These are phyloP conservation scores for Bos javanicus DNA, from an alignment of 2,113 vertebrate species.

Conservation along the genomic window DNA sequence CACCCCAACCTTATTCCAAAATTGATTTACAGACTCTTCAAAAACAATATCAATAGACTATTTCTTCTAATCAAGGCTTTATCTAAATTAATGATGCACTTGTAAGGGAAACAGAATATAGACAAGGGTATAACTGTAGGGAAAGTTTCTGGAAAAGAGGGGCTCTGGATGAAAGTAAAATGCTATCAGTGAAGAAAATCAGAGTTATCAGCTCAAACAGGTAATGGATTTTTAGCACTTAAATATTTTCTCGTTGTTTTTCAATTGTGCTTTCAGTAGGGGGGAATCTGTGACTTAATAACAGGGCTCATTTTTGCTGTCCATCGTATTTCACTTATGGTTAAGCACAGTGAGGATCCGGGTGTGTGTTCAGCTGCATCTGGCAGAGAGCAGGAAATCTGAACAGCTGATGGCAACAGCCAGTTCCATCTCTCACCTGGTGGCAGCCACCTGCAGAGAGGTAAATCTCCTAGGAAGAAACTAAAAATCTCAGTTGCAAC, in stretches of 20 bases:
- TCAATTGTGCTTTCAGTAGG: conserved; percentile 31
- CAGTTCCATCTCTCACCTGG: conserved; percentile 22
- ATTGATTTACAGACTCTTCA: not conserved
- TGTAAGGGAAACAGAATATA: not conserved
- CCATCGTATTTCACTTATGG: conserved; percentile 14
- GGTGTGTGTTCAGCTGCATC: conserved; percentile 14
- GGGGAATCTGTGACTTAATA: conserved; percentile 30
- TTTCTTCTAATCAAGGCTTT: not conserved
- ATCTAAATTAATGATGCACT: not conserved
- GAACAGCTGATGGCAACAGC: not conserved
- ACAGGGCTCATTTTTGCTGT: conserved; percentile 32
- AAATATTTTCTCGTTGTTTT: conserved; percentile 35
- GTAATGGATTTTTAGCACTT: conserved; percentile 9
- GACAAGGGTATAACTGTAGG: not conserved
- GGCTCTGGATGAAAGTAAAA: not conserved
- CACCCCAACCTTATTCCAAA: not conserved
- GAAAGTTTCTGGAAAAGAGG: not conserved
- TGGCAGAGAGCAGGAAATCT: not conserved
- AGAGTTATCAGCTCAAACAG: not conserved
- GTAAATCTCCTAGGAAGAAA: conserved; percentile 41
- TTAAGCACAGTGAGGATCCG: conserved; percentile 34
- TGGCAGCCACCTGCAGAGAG: conserved; percentile 1
- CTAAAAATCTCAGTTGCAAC: not conserved
- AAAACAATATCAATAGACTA: not conserved
- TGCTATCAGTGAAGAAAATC: not conserved